A percentile compares a stretch with the other conserved stretches of the same genome.
phyloP scores from a whole-genome alignment of 1,140 invertebrate species.

The Arctopsyche grandis region DNA sequence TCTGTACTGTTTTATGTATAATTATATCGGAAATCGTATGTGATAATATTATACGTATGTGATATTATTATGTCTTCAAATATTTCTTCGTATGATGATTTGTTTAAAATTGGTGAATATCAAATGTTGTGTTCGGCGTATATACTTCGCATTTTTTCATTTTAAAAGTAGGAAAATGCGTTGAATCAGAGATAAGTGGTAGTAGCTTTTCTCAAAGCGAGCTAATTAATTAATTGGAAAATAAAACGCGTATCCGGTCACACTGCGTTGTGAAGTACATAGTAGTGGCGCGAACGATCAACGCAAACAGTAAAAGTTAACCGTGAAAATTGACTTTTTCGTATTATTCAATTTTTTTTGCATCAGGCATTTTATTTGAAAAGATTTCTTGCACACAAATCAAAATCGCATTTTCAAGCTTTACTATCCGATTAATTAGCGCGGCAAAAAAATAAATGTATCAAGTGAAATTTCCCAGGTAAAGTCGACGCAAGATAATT shows the following conservation, averaged over 20 bases:
- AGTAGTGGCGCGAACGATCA: neutral
- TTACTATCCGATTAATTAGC: constrained; percentile 14
- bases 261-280: neutral
- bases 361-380: neutral
- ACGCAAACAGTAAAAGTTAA: constrained; percentile 11
- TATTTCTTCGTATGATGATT: too few species aligned
- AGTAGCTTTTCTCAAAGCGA: neutral
- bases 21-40: too few species aligned
- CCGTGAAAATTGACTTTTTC: constrained; percentile 16
- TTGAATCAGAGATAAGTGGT: neutral
- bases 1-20: too few species aligned
- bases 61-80: too few species aligned
- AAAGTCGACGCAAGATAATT: neutral
- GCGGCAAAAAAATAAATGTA: neutral
- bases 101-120: too few species aligned
- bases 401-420: constrained; percentile 16
- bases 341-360: neutral
- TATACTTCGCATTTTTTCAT: too few species aligned
- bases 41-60: too few species aligned
- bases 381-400: neutral
- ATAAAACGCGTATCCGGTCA: neutral
- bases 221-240: constrained; percentile 16
- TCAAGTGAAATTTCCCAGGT: constrained; percentile 15
- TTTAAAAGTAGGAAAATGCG: too few species aligned
- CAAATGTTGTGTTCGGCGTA: too few species aligned